A percentile compares a stretch with the other conserved stretches of the same genome.
These are phyloP conservation scores for Strix aluco DNA, from an alignment of 2,113 vertebrate species.

Conservation along the genomic window DNA sequence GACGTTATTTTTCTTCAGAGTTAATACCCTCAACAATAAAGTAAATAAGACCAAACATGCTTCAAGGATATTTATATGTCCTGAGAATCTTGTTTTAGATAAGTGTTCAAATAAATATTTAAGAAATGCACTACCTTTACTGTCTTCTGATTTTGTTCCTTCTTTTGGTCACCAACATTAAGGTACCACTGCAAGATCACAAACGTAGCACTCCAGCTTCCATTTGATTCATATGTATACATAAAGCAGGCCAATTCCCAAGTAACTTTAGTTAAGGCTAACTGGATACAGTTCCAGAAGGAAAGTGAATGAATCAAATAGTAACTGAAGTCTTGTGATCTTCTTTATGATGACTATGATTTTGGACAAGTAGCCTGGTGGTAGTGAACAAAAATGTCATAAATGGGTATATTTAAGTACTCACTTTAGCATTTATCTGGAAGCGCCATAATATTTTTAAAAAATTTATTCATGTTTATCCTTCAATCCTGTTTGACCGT, in stretches of 20 bases:
- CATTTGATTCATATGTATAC: not conserved
- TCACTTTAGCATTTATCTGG: not conserved
- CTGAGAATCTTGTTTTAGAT: not conserved
- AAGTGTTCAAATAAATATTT: not conserved
- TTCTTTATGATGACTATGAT: not conserved
- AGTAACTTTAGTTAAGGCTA: not conserved
- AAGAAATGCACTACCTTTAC: not conserved
- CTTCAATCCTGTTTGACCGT: not conserved
- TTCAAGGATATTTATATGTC: not conserved
- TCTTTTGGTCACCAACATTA: not conserved
- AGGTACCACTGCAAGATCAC: not conserved
- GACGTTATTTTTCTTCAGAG: not conserved
- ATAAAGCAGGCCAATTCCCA: not conserved
- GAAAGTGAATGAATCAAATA: not conserved
- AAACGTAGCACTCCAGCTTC: not conserved
- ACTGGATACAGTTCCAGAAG: not conserved
- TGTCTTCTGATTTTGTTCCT: not conserved
- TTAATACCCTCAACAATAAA: not conserved
- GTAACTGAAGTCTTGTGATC: not conserved
- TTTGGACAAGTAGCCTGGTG: not conserved
- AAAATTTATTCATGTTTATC: not conserved
- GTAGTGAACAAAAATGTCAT: not conserved
- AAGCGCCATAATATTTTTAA: not conserved
- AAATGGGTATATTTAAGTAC: not conserved
- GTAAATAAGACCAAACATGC: not conserved